Evolutionary conservation across 2,888 invertebrate genomes (phyloP).

Genomic region (Archips crataeganus): DNA sequence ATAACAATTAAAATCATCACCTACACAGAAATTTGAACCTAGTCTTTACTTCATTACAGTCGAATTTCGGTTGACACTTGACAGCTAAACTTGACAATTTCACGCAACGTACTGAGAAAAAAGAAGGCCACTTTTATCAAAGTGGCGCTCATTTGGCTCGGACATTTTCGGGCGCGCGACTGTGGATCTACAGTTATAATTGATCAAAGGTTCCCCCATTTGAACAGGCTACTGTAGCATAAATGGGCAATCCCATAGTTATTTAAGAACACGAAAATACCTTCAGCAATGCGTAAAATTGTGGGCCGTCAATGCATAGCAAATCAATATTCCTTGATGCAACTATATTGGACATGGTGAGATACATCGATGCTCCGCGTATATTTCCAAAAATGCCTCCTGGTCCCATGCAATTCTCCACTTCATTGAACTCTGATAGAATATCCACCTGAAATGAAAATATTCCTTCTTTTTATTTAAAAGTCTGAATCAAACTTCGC

Average conservation of each 20-base stretch:
- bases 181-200: too few relatives aligned
- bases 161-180: too few relatives aligned
- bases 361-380: constrained; percentile 68
- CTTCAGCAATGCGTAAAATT: constrained; percentile 78
- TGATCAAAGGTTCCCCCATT: too few relatives aligned
- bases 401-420: constrained; percentile 81
- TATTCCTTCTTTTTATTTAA: not conserved
- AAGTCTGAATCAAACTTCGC: too few relatives aligned
- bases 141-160: too few relatives aligned
- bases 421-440: constrained; percentile 73
- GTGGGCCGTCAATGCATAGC: constrained; percentile 74
- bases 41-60: too few relatives aligned
- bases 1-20: too few relatives aligned
- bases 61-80: too few relatives aligned
- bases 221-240: not conserved
- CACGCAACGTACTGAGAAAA: too few relatives aligned
- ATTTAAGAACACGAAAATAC: constrained; percentile 50
- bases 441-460: constrained; percentile 68
- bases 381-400: constrained; percentile 83
- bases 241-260: not conserved
- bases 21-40: too few relatives aligned
- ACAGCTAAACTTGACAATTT: too few relatives aligned
- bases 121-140: too few relatives aligned
- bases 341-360: constrained; percentile 75
- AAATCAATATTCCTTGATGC: constrained; percentile 82